These are phyloP conservation scores for Sisyra nigra DNA, from an alignment of 2,888 invertebrate genomes.

Conservation along the genomic window DNA sequence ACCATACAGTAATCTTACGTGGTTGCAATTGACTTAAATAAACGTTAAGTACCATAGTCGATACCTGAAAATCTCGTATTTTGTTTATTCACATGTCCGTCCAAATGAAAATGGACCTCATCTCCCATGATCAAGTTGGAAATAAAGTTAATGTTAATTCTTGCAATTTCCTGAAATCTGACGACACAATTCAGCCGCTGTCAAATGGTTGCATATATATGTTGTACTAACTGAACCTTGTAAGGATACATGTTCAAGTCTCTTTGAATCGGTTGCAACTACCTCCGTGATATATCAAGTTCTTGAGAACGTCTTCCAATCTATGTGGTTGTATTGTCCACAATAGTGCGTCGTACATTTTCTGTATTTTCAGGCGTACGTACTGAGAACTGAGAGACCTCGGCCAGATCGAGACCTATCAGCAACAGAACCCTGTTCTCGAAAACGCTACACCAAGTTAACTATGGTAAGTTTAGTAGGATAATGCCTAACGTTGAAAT, in stretches of 20 bases:
- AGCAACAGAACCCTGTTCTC: background rate
- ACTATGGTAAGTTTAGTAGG: background rate
- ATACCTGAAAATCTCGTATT: slow-evolving; percentile 3
- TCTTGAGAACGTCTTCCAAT: slow-evolving; percentile 1
- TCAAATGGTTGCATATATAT: too few species aligned
- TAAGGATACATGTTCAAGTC: background rate
- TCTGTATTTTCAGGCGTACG: background rate
- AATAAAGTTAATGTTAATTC: background rate
- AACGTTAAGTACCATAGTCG: slow-evolving; percentile 1
- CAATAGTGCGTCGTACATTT: background rate
- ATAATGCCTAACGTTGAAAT: too few species aligned
- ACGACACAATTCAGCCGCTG: too few species aligned
- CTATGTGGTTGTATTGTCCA: background rate
- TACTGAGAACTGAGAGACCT: background rate
- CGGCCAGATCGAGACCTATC: background rate
- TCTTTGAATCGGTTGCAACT: background rate
- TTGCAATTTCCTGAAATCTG: background rate
- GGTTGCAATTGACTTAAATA: slow-evolving; percentile 1
- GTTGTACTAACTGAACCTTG: too few species aligned
- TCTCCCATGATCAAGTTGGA: background rate
- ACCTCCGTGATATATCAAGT: background rate
- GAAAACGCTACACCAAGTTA: slow-evolving; percentile 1
- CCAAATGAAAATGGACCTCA: slow-evolving; percentile 2
- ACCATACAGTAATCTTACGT: slow-evolving; percentile 1
- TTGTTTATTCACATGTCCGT: slow-evolving; percentile 1